These are phyloP conservation scores for Ceratina japonica DNA, from an alignment of 1,140 invertebrate genomes.

Conservation along the genomic window DNA sequence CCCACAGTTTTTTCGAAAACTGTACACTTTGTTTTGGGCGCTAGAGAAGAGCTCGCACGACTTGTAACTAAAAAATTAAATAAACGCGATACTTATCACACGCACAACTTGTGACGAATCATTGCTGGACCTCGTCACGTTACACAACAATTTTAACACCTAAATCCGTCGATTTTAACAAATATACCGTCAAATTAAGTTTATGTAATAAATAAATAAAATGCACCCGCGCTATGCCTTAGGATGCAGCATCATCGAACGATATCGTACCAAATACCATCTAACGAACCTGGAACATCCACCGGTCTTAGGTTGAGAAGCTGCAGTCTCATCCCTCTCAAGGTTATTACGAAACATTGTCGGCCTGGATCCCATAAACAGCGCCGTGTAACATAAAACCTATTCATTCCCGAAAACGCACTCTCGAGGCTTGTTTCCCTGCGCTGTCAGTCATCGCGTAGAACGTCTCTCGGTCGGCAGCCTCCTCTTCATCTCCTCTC, in stretches of 20 bases:
- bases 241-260: not conserved
- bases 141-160: no score
- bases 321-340: constrained; percentile 31
- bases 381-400: constrained; percentile 32
- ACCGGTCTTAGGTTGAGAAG: not conserved
- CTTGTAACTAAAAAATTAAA: no score
- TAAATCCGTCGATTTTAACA: no score
- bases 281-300: not conserved
- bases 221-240: not conserved
- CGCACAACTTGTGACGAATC: no score
- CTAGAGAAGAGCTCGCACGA: no score
- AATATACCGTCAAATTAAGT: no score
- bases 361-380: constrained; percentile 10
- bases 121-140: no score
- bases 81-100: no score
- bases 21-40: no score
- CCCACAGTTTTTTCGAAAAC: no score
- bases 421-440: constrained; percentile 34
- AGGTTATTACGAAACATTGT: constrained; percentile 23
- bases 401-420: constrained; percentile 45
- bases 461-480: not conserved
- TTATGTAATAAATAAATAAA: no score
- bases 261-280: not conserved
- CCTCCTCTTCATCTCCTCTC: not conserved
- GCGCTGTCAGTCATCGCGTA: constrained; percentile 32